These are phyloP conservation scores for Mycteria americana DNA, from an alignment of 2,797 vertebrate genomes.

Conservation along the genomic window DNA sequence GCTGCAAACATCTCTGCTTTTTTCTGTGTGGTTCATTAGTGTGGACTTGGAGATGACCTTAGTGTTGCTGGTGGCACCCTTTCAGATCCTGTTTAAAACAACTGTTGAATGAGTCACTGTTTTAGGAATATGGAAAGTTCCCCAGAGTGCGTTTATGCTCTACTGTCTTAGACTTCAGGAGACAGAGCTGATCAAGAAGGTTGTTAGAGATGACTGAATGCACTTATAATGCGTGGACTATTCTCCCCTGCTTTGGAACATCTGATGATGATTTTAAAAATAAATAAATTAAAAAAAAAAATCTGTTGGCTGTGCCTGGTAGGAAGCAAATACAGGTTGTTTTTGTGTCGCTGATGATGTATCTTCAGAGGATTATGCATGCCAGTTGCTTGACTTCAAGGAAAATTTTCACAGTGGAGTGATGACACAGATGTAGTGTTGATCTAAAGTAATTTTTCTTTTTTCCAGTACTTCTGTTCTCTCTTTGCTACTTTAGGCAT, in stretches of 20 bases:
- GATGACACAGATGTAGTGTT: neutral
- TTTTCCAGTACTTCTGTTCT: neutral
- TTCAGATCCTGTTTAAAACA: slow-evolving; percentile 28
- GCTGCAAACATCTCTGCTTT: neutral
- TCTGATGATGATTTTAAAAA: neutral
- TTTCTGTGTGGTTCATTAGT: neutral
- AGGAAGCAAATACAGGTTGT: neutral
- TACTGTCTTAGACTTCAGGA: neutral
- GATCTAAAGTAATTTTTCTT: neutral
- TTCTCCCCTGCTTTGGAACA: neutral
- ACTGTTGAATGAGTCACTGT: neutral
- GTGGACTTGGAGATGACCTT: neutral
- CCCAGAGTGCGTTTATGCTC: neutral
- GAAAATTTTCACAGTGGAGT: neutral
- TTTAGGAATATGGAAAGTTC: slow-evolving; percentile 3
- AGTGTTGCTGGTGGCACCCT: neutral
- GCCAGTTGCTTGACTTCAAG: slow-evolving; percentile 3
- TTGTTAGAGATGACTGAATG: neutral
- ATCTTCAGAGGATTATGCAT: neutral
- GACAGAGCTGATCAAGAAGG: neutral
- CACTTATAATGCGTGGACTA: neutral
- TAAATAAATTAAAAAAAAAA: neutral
- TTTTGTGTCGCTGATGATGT: neutral
- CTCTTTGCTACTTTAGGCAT: neutral
- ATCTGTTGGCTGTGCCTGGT: neutral